Evolutionary conservation across 2,888 invertebrate genomes (phyloP).

Genomic region (Phanerotoma sp.): DNA sequence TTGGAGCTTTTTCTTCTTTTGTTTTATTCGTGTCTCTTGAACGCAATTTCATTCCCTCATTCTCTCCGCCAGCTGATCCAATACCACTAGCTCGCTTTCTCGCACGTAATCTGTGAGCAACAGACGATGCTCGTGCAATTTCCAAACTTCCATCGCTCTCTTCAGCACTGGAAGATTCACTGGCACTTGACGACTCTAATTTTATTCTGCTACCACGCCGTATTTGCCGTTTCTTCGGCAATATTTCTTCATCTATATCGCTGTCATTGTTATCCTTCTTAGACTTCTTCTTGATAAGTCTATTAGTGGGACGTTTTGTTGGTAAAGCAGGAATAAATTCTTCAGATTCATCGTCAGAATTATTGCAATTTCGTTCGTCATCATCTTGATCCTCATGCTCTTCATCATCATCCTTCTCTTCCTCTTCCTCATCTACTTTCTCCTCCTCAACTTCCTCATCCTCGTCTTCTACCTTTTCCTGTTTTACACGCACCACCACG

Average conservation of each 20-base stretch:
- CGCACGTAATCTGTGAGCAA: constrained; percentile 49
- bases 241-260: constrained; percentile 42
- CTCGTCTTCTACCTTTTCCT: constrained; percentile 20
- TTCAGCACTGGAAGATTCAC: constrained; percentile 46
- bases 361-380: constrained; percentile 33
- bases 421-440: constrained; percentile 16
- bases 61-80: constrained; percentile 38
- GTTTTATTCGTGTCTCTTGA: constrained; percentile 49
- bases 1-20: constrained; percentile 43
- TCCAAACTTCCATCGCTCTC: constrained; percentile 46
- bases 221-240: constrained; percentile 45
- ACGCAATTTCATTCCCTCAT: constrained; percentile 50
- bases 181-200: constrained; percentile 50
- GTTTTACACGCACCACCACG: no score
- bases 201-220: constrained; percentile 52
- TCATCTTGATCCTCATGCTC: constrained; percentile 25
- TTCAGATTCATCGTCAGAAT: constrained; percentile 47
- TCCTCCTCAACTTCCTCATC: constrained; percentile 32
- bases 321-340: constrained; percentile 49
- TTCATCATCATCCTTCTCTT: constrained; percentile 19
- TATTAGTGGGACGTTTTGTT: constrained; percentile 42
- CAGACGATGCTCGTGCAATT: constrained; percentile 44
- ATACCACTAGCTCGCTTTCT: constrained; percentile 48
- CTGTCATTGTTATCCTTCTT: constrained; percentile 42
- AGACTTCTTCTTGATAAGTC: constrained; percentile 43